A percentile compares a stretch with the other conserved stretches of the same genome.
phyloP scores from a whole-genome alignment of 1,140 invertebrate species.

The Brachionus calyciflorus region DNA sequence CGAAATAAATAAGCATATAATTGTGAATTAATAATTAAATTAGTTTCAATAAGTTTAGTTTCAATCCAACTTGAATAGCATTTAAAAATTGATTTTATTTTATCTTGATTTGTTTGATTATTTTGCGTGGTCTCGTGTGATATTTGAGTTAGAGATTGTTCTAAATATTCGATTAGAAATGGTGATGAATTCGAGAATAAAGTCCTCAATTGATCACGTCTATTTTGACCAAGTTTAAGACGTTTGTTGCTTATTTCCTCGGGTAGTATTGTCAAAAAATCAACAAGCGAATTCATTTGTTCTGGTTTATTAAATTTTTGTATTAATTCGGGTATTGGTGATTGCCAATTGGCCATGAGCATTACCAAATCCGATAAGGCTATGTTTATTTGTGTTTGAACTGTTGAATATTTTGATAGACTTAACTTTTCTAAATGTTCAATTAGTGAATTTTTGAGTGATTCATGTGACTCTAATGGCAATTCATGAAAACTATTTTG shows the following conservation, averaged over 20 bases:
- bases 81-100: slow-evolving; percentile 35
- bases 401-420: slow-evolving; percentile 48
- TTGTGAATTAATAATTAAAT: slow-evolving; percentile 29
- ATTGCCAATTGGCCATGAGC: slow-evolving; percentile 88
- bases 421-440: slow-evolving; percentile 80
- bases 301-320: slow-evolving; percentile 63
- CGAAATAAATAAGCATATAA: slow-evolving; percentile 38
- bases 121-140: neutral
- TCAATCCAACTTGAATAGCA: slow-evolving; percentile 45
- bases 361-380: slow-evolving; percentile 86
- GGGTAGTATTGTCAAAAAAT: slow-evolving; percentile 87
- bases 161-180: slow-evolving; percentile 70
- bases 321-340: slow-evolving; percentile 79
- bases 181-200: slow-evolving; percentile 67
- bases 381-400: slow-evolving; percentile 72
- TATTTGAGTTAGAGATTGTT: slow-evolving; percentile 52
- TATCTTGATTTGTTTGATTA: neutral
- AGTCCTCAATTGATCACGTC: slow-evolving; percentile 75
- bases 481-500: slow-evolving; percentile 89
- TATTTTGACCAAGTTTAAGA: slow-evolving; percentile 81
- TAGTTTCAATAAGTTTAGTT: neutral
- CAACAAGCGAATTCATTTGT: slow-evolving; percentile 68
- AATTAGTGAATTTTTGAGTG: slow-evolving; percentile 83
- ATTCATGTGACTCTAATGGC: slow-evolving; percentile 74
- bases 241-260: slow-evolving; percentile 75